Evolutionary conservation across 2,113 vertebrate species (phyloP).

Genomic region (Clarias magur): DNA sequence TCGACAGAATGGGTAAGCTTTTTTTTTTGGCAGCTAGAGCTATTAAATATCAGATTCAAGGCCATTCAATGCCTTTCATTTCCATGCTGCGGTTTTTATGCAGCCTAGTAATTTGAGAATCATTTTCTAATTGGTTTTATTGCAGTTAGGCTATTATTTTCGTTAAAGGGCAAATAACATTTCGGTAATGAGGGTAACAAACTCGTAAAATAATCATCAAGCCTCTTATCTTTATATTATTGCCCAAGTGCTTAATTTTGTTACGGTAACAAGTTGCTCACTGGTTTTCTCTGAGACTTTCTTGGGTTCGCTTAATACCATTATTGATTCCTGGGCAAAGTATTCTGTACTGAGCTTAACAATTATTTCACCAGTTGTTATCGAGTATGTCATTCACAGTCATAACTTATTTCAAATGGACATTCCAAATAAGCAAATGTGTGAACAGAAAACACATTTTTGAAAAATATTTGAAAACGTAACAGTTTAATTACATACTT

Average conservation of each 20-base stretch:
- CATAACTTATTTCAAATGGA: not conserved
- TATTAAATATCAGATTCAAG: conserved; percentile 26
- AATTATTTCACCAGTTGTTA: conserved; percentile 13
- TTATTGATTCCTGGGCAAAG: conserved; percentile 27
- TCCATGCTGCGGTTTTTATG: conserved; percentile 61
- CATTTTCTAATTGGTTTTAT: conserved; percentile 89
- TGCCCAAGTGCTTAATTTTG: conserved; percentile 83
- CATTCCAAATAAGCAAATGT: not conserved
- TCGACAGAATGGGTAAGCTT: not conserved
- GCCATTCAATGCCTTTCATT: conserved; percentile 29
- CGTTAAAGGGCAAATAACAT: conserved; percentile 88
- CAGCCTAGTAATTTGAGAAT: conserved; percentile 80
- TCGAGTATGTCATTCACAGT: not conserved
- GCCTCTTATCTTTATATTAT: conserved; percentile 78
- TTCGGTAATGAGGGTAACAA: conserved; percentile 93
- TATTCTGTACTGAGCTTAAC: not conserved
- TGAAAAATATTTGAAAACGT: not conserved
- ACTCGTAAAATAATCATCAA: conserved; percentile 83
- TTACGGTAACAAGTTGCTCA: conserved; percentile 63
- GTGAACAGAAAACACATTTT: not conserved
- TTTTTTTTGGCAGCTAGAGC: not conserved
- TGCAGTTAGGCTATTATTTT: conserved; percentile 84
- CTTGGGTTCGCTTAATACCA: conserved; percentile 6
- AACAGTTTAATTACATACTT: not conserved
- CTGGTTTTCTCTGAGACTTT: conserved; percentile 25